Conservation (phyloP, 1,140 invertebrate species). For the Brachionus sp. region DNA sequence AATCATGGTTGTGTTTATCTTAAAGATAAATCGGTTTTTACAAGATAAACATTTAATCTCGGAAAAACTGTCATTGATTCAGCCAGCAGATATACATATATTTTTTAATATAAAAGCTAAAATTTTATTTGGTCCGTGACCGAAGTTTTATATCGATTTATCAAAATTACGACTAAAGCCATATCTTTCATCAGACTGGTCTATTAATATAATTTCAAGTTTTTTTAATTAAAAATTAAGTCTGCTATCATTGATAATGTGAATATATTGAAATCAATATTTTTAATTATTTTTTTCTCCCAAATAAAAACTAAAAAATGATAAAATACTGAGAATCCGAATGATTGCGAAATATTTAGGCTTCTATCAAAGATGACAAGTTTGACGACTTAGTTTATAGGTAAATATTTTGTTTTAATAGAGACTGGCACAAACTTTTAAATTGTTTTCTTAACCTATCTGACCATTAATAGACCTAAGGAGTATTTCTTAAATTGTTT, state of each 20-base stretch:
- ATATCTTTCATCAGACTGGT: conserved; percentile 14
- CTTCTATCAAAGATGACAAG: not conserved
- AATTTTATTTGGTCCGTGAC: conserved; percentile 3
- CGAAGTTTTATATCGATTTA: conserved; percentile 28
- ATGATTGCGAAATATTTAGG: not conserved
- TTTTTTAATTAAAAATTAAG: conserved; percentile 32
- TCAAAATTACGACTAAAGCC: conserved; percentile 16
- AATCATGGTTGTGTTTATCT: conserved; percentile 13
- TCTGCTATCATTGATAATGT: conserved; percentile 14
- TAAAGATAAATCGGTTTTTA: conserved; percentile 19
- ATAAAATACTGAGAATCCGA: not conserved
- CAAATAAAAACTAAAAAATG: not conserved
- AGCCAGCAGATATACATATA: not conserved
- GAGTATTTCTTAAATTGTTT: conserved; percentile 3
- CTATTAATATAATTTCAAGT: conserved; percentile 25
- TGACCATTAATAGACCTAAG: not conserved
- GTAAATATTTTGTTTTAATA: not conserved
- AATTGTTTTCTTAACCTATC: conserved; percentile 2
- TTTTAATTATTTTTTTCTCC: conserved; percentile 14
- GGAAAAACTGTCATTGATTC: conserved; percentile 18
- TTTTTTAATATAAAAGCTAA: conserved; percentile 4
- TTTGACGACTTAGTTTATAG: not conserved
- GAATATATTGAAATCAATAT: conserved; percentile 23
- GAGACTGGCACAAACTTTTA: not conserved
- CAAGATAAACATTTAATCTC: conserved; percentile 27